Evolutionary conservation across 2,888 invertebrate species (phyloP).

Genomic region (Apoda limacodes): DNA sequence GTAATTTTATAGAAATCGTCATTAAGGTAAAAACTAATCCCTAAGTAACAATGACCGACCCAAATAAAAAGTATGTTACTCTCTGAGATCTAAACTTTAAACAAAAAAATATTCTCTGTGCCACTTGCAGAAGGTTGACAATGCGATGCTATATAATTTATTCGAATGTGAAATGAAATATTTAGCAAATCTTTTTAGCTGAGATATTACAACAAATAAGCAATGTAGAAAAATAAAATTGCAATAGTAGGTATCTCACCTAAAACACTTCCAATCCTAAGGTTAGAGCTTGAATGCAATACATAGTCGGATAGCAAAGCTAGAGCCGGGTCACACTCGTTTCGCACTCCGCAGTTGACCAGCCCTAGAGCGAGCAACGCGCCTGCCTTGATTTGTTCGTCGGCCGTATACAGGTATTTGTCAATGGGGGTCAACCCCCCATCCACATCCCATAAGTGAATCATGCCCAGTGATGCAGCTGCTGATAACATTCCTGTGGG

Average conservation of each 20-base stretch:
- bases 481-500: slow-evolving; percentile 90
- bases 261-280: slow-evolving; percentile 88
- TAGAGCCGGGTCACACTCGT: slow-evolving; percentile 98
- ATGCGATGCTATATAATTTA: too few relatives aligned
- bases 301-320: slow-evolving; percentile 96
- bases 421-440: slow-evolving; percentile 98
- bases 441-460: slow-evolving; percentile 98
- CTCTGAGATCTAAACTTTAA: too few relatives aligned
- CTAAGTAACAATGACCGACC: too few relatives aligned
- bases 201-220: too few relatives aligned
- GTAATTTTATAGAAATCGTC: too few relatives aligned
- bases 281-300: slow-evolving; percentile 81
- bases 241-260: slow-evolving; percentile 38
- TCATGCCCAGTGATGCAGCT: slow-evolving; percentile 94
- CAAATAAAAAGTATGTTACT: too few relatives aligned
- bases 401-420: slow-evolving; percentile 95
- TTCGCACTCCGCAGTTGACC: slow-evolving; percentile 96
- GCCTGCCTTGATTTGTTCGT: slow-evolving; percentile 97
- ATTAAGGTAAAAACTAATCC: too few relatives aligned
- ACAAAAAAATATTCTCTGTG: too few relatives aligned
- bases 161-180: too few relatives aligned
- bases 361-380: slow-evolving; percentile 96
- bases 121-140: too few relatives aligned
- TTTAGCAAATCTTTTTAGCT: too few relatives aligned
- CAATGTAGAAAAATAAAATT: too few relatives aligned